phyloP scores from a whole-genome alignment of 2,113 vertebrate genomes.

The Megaleporinus macrocephalus region DNA sequence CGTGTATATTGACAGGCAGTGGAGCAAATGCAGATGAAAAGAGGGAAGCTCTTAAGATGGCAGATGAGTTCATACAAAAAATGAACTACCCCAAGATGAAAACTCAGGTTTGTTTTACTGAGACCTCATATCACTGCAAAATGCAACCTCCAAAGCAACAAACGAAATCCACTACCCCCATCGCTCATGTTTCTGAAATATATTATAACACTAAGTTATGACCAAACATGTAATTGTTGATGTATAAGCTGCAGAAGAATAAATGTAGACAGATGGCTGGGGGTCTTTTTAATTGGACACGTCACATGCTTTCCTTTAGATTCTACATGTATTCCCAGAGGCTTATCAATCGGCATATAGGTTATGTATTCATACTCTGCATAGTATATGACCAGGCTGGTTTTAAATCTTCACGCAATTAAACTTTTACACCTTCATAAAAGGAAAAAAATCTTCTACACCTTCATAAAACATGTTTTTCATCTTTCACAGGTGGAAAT shows the following conservation, averaged over 20 bases:
- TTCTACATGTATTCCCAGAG: not conserved
- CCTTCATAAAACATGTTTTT: not conserved
- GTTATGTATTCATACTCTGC: not conserved
- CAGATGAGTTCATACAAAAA: conserved; percentile 84
- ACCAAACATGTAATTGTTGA: not conserved
- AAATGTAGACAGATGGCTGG: not conserved
- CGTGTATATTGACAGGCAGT: conserved; percentile 69
- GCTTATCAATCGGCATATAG: not conserved
- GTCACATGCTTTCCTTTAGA: not conserved
- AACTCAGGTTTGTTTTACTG: conserved; percentile 81
- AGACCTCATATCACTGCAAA: not conserved
- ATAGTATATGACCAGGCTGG: not conserved
- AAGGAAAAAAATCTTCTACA: not conserved
- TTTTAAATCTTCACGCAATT: not conserved
- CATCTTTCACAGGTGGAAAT: conserved; percentile 84
- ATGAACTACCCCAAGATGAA: conserved; percentile 84
- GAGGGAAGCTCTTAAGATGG: conserved; percentile 81
- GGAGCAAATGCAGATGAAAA: conserved; percentile 86
- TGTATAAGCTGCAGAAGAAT: not conserved
- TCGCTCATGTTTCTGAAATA: no score
- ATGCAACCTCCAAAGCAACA: no score
- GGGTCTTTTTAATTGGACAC: not conserved
- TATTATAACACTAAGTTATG: no score
- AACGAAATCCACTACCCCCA: no score
- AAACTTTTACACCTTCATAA: no score